Conservation (phyloP, 92 coral and sea anemone species). For the Umimayanthus chanpuru region DNA sequence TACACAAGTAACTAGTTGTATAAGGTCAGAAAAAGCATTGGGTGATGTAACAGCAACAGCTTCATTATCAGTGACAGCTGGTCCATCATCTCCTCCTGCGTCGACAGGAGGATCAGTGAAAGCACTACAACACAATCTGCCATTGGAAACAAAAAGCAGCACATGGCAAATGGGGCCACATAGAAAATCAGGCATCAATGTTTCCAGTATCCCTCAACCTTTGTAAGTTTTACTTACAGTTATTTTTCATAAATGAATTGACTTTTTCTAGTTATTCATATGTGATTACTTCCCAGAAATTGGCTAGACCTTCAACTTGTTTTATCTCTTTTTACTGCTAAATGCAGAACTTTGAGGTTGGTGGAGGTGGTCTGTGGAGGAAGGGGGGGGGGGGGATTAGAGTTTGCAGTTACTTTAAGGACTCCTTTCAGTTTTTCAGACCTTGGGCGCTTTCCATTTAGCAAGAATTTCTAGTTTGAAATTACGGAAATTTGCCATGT, state of each 20-base stretch:
- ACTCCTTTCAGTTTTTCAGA: no score
- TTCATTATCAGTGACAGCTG: background rate
- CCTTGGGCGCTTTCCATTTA: no score
- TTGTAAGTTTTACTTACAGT: constrained; percentile 1
- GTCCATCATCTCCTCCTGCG: background rate
- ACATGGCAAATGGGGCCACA: background rate
- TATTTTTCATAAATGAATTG: background rate
- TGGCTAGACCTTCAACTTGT: background rate
- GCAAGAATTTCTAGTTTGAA: no score
- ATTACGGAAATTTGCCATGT: no score
- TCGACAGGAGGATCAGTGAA: background rate
- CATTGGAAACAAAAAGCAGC: background rate
- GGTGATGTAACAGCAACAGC: constrained; percentile 6
- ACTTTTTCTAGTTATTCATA: background rate
- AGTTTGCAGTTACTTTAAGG: no score
- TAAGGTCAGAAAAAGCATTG: background rate
- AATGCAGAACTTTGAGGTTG: no score
- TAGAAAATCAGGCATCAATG: background rate
- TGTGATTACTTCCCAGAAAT: background rate
- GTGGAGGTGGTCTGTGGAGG: no score
- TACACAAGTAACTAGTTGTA: background rate
- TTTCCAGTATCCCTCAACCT: background rate
- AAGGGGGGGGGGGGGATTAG: no score
- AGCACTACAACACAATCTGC: background rate
- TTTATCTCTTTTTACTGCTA: background rate